Evolutionary conservation across 2,797 vertebrate species (phyloP).

Genomic region (Acrossocheilus fasciatus): DNA sequence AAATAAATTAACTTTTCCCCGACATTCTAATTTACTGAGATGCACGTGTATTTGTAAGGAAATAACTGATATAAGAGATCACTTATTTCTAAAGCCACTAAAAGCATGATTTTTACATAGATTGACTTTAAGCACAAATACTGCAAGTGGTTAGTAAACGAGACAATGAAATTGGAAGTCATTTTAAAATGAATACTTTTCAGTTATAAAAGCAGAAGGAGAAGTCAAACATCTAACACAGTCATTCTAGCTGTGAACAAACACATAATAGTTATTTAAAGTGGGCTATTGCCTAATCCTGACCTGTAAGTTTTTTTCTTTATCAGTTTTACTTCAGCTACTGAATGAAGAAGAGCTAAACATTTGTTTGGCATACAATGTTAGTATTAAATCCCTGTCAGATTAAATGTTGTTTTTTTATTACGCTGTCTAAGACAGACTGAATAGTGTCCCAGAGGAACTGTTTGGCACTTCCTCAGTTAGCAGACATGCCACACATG

Average conservation of each 20-base stretch:
- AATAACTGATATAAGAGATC: not conserved
- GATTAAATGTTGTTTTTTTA: not conserved
- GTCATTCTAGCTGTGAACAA: not conserved
- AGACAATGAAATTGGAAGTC: not conserved
- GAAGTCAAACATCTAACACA: not conserved
- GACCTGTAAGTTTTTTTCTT: not conserved
- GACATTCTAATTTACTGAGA: too few relatives aligned
- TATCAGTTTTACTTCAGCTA: not conserved
- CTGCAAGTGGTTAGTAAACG: not conserved
- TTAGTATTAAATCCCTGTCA: slow-evolving; percentile 23
- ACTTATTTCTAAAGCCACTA: not conserved
- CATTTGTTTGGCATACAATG: slow-evolving; percentile 30
- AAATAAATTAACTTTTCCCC: too few relatives aligned
- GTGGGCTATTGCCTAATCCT: not conserved
- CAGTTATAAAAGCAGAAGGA: not conserved
- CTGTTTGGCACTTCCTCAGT: slow-evolving; percentile 42
- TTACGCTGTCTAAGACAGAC: slow-evolving; percentile 23
- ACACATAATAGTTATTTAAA: not conserved
- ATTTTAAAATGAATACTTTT: not conserved
- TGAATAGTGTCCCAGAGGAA: slow-evolving; percentile 38
- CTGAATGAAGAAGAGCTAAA: not conserved
- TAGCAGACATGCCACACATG: slow-evolving; percentile 24
- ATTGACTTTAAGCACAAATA: not conserved
- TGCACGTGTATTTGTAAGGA: not conserved
- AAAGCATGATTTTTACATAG: not conserved